Evolutionary conservation across 1,140 invertebrate genomes (phyloP).

Genomic region (Zophobas atratus): DNA sequence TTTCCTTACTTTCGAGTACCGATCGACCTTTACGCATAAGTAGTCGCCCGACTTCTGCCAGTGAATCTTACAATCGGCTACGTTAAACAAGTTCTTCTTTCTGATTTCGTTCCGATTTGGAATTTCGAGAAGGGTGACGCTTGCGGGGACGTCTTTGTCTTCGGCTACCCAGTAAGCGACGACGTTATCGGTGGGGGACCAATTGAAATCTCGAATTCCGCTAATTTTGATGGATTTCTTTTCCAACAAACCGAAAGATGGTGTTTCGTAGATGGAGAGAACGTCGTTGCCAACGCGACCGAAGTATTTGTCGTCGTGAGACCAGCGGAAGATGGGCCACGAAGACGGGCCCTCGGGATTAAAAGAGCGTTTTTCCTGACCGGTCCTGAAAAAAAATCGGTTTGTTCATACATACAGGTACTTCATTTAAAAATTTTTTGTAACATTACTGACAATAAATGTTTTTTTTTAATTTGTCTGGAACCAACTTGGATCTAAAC

Average conservation of each 20-base stretch:
- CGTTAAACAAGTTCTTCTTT: slow-evolving; percentile 98
- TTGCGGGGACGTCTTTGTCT: slow-evolving; percentile 91
- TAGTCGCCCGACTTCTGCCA: slow-evolving; percentile 99
- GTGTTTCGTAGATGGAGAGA: slow-evolving; percentile 96
- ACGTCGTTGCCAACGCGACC: slow-evolving; percentile 88
- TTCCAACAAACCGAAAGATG: slow-evolving; percentile 92
- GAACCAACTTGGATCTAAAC: too few species aligned
- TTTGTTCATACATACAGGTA: too few species aligned
- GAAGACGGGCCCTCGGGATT: slow-evolving; percentile 85
- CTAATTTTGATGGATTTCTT: slow-evolving; percentile 96
- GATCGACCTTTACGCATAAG: slow-evolving; percentile 97
- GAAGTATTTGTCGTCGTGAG: slow-evolving; percentile 97
- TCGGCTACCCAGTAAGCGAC: slow-evolving; percentile 99
- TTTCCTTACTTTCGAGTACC: slow-evolving; percentile 95
- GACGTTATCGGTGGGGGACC: slow-evolving; percentile 97
- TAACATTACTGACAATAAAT: too few species aligned
- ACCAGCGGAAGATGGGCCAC: slow-evolving; percentile 98
- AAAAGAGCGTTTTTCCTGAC: slow-evolving; percentile 94
- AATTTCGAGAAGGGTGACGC: slow-evolving; percentile 88
- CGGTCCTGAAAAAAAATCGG: slow-evolving; percentile 72
- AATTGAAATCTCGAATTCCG: slow-evolving; percentile 95
- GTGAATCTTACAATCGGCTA: slow-evolving; percentile 98
- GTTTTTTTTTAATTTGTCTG: too few species aligned
- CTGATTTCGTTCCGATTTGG: slow-evolving; percentile 93
- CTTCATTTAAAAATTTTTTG: too few species aligned